These are phyloP conservation scores for Danio rerio DNA, from an alignment of 2,113 vertebrate genomes.

Conservation along the genomic window DNA sequence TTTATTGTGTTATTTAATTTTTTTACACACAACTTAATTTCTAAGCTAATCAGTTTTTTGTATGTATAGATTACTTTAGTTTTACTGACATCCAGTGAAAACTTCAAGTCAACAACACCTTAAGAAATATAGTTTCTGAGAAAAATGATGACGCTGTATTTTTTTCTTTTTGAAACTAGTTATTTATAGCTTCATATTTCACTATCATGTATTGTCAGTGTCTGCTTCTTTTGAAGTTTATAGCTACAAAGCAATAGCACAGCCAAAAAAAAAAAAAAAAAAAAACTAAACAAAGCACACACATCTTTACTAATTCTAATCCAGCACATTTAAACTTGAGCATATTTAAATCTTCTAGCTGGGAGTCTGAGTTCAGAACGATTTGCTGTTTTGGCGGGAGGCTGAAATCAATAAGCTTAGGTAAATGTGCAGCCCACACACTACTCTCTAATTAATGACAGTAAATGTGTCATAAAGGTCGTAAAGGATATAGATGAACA, in stretches of 20 bases:
- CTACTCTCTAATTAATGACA: slow-evolving; percentile 9
- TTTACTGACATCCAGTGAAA: too few species aligned
- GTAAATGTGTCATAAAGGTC: slow-evolving; percentile 21
- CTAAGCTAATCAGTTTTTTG: too few species aligned
- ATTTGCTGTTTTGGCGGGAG: not conserved
- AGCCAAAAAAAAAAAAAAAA: not conserved
- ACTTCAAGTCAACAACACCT: too few species aligned
- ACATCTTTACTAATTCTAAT: not conserved
- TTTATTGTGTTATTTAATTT: too few species aligned
- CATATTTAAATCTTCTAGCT: not conserved
- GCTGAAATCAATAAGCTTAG: slow-evolving; percentile 22
- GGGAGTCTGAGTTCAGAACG: not conserved
- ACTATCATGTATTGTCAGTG: too few species aligned
- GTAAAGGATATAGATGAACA: slow-evolving; percentile 25
- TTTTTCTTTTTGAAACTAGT: too few species aligned
- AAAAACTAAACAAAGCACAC: not conserved
- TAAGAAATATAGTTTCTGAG: too few species aligned
- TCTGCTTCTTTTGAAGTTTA: not conserved
- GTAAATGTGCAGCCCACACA: slow-evolving; percentile 24
- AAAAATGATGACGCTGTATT: too few species aligned
- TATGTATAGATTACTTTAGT: too few species aligned
- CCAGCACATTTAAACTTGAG: not conserved
- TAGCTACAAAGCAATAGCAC: not conserved
- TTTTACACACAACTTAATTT: too few species aligned
- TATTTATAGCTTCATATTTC: too few species aligned